phyloP scores from a whole-genome alignment of 35 echinoderm and acorn worm genomes.

The Stichopus chloronotus region DNA sequence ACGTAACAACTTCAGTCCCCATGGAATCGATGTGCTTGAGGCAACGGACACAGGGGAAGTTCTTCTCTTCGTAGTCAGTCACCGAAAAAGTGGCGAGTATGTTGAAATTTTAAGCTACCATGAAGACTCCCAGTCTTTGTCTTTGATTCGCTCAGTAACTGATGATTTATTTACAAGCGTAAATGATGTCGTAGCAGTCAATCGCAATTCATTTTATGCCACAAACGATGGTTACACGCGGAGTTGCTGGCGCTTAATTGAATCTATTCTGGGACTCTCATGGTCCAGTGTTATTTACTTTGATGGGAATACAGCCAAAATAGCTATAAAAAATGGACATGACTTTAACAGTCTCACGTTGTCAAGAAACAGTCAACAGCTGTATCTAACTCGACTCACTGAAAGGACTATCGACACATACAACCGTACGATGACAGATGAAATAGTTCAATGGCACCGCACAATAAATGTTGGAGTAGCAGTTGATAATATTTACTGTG shows the following conservation, averaged over 20 bases:
- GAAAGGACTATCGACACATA: background rate
- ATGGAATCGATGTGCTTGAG: conserved; percentile 25
- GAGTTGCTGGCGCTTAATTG: conserved; percentile 12
- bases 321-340: background rate
- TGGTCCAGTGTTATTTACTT: conserved; percentile 19
- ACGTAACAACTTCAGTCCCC: conserved; percentile 23
- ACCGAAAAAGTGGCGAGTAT: background rate
- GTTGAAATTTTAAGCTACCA: conserved; percentile 34
- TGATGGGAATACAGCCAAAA: background rate
- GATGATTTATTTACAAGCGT: conserved; percentile 24
- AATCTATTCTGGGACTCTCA: background rate
- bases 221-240: conserved; percentile 13
- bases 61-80: conserved; percentile 39
- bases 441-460: background rate
- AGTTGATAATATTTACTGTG: conserved; percentile 32
- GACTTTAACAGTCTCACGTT: conserved; percentile 8
- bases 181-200: conserved; percentile 19
- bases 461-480: background rate
- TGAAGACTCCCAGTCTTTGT: background rate
- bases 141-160: background rate
- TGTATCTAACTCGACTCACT: conserved; percentile 1
- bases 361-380: background rate
- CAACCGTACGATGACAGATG: background rate
- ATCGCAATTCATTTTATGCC: conserved; percentile 41
- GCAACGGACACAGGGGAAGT: conserved; percentile 6